Evolutionary conservation across 2,113 vertebrate species (phyloP), one percentile per base, ranked within the genome.

Genomic region (Actenoides lindsayi): DNA sequence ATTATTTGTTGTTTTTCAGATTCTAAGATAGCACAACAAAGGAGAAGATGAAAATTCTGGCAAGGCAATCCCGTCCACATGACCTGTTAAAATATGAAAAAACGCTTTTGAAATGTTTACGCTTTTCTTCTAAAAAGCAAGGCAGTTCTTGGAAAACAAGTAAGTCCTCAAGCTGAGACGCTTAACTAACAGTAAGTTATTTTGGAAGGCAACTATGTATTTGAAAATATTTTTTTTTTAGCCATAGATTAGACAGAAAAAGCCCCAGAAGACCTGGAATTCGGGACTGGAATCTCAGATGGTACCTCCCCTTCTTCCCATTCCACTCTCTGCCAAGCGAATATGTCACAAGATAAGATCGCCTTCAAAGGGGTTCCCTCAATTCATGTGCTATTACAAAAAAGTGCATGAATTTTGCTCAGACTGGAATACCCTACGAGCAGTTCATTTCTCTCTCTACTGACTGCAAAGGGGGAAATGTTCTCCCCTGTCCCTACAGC

Each of bases 1-100:
- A 99, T 99, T 97, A 99, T 99, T 97, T 99, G 99, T 81, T 99
- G 98, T 88, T 99, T 99, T 98, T 99, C 99, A 11, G 99, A 99
- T 97, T 99, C 99, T 95, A 99, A 91, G 97, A 99, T 99, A 97
- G 99, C 99, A 83, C 99, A 99, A 97, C 99, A 99, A 86, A 99
- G 97, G 91, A 99, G 98, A 95, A 99, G 98, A 97, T 99, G 99
- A 94, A 99, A 99, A 98, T 99, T 99, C 96, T 99, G 98, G 97
- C 99, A 99, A 54, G 99, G 99, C 67, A 99, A 95, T 35, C 98
- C 98, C 0, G 99, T 99, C 99, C 99, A 99, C 98, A 99, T 99
- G 87, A 99, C 99, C 99, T 98, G 98, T 95, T 90, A 96, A 96
- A 96, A 94, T 13, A 93, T 4, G n/a, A 84, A 95, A 94, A 92